Evolutionary conservation across 2,888 invertebrate genomes (phyloP), one percentile per base, ranked within the genome.

Genomic region (Pseudolycoriella hygida): DNA sequence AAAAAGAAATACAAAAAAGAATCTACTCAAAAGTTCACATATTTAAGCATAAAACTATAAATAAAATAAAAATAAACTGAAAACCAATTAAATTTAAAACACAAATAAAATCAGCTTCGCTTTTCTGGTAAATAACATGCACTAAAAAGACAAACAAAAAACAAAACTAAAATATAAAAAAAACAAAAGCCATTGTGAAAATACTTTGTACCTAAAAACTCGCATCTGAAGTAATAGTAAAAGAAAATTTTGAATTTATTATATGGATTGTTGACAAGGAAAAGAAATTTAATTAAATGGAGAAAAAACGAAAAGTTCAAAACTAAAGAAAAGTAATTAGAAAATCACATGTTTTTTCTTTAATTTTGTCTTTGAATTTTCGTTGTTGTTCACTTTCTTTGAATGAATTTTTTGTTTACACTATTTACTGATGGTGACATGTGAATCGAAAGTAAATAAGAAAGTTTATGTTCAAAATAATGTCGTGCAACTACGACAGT

Each of bases 131-230:
- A 25, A 34, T 14, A 12, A 34, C 34, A 34, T 34, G 5, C 12
- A 3, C 34, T 12, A 34, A 34, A 14, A 34, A 34, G 15, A 34
- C 34, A 34, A 10, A 34, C n/a, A 34, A 34, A 12, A 34, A 34
- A 34, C 5, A 34, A 34, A 34, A 34, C 12, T 14, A 34, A 34
- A 34, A 34, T 34, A 34, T 12, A 14, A 12, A 34, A 14, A 34
- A 34, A 34, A 34, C 34, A 34, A 34, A 34, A 14, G 15, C 12
- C 15, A 34, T 34, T 34, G 34, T 34, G 34, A 34, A 34, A 34
- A 34, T 34, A 34, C 34, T 34, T 34, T 34, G 34, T 34, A 34
- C 34, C 34, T 34, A 34, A 34, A 34, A 34, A 34, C 34, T 34
- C 34, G 34, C 34, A 34, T 34, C 34, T 34, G 15, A 34, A 34